Base-by-base conservation (phyloP, 2,113 vertebrate species). In the Leptobrachium ailaonicum region DNA sequence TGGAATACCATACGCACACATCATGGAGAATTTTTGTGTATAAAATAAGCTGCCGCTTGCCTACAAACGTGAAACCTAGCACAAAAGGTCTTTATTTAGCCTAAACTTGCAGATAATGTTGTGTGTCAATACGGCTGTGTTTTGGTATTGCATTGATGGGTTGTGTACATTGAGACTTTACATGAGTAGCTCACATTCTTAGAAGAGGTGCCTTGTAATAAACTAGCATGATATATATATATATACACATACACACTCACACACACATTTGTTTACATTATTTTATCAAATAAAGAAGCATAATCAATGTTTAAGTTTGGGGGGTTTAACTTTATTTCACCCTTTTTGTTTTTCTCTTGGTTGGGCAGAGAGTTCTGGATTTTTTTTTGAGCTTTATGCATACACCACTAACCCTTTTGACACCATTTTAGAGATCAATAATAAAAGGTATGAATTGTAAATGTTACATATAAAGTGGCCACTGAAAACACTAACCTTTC, bases 101-200 rank as follows among this genome's bases (percentile, higher is more conserved):
- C 85, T 83, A 83, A 81, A 70, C 42, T 79, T 85, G 58, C 41
- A 80, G 76, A 47, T 50, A 6, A 58, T 90, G 86, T 91, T 90
- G 87, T 83, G 50, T 90, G 87, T 90, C 89, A 91, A 91, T 85
- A 90, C 1, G 3, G 6, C 68, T 76, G 54, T 89, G 90, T 91
- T 91, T 73, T 90, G 85, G 85, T 87, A 85, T 89, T 87, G 87
- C 45, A 77, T 62, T 67, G 71, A 68, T 45, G 62, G 77, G 43
- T 58, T 20, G 69, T 68, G 40, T 79, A 80, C 76, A 79, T 82
- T 76, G 42, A 69, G 72, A 85, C 47, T 82, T 47, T 63, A 69
- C 84, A 78, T 84, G 73, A 83, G 85, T 79, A 75, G 73, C 73
- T 45, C 83, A 82, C 81, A 79, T 76, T 82, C 54, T 81, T 77